A percentile compares a stretch with the other conserved stretches of the same genome.
phyloP scores from a whole-genome alignment of 2,113 vertebrate genomes.

The Macrotus californicus region DNA sequence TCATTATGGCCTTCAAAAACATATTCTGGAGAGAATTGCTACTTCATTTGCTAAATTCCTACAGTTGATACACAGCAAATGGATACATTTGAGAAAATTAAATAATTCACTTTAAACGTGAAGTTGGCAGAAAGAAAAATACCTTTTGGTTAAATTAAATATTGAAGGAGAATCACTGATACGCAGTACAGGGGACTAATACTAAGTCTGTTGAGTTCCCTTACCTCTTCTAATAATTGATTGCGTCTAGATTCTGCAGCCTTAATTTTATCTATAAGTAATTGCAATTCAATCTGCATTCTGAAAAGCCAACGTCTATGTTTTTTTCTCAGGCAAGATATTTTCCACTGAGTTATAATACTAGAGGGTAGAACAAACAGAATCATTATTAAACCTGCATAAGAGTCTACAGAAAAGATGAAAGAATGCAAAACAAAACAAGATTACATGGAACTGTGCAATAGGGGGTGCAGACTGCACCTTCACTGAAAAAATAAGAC shows the following conservation, averaged over 20 bases:
- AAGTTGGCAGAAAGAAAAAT: conserved; percentile 17
- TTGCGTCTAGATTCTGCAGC: background rate
- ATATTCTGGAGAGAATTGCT: background rate
- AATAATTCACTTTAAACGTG: background rate
- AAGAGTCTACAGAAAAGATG: background rate
- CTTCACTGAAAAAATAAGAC: background rate
- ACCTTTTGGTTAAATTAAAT: background rate
- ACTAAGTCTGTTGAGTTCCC: background rate
- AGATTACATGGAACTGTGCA: background rate
- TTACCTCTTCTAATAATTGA: conserved; percentile 69
- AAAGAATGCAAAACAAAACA: background rate
- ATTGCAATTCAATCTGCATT: background rate
- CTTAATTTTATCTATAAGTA: background rate
- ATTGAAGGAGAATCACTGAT: background rate
- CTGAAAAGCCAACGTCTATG: background rate
- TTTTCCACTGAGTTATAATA: conserved; percentile 57
- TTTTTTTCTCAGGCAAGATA: conserved; percentile 7
- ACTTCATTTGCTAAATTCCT: background rate
- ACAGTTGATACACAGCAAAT: background rate
- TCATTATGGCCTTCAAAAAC: background rate
- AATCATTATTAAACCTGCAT: background rate
- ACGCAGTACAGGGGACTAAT: background rate
- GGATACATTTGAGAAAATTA: background rate
- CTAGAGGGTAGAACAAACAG: conserved; percentile 55
- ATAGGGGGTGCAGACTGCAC: background rate